Base-by-base conservation (phyloP, 2,888 invertebrate genomes). In the Patella pellucida region DNA sequence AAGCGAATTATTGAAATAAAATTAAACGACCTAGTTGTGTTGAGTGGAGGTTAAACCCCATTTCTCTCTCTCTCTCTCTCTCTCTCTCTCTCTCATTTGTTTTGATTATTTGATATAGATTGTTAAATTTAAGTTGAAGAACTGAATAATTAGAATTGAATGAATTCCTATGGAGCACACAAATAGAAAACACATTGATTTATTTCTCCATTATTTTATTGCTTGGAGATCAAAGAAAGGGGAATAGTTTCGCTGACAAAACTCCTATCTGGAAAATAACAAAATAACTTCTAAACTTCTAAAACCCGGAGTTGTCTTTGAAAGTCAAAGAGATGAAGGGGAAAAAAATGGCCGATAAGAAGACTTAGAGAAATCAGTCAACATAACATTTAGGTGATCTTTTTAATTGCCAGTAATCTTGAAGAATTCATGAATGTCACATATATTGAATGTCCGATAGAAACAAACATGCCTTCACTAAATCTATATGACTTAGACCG, bases 381-480 rank as follows among this genome's bases (percentile, higher is more conserved):
- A 62, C 62, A 23, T 23, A 62, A 62, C 62, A 62, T 62, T 62
- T 62, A 23, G 62, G 19, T 62, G 62, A 62, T 62, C 62, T 62
- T 62, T 62, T 62, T 62, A 62, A 62, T 62, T 62, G 62, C 19
- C 23, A 62, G 23, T 62, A 62, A 62, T 62, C 62, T 62, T 23
- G 23, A 23, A 62, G 62, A 62, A 62, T 62, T 62, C 62, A 23
- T 19, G 23, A 62, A 62, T 62, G 62, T 62, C 62, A 62, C 62
- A 62, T 62, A 62, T 11, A 62, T 62, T 62, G 23, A 62, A 62
- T 62, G 62, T 62, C 62, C 62, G 23, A 62, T 16, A 23, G 23
- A 12, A 62, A 62, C 62, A 62, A 62, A 62, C 62, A 62, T 62
- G 62, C 14, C 23, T 62, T 62, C 62, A 11, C 23, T 62, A 23